phyloP scores from a whole-genome alignment of 2,797 vertebrate genomes.

The Momotus momota region DNA sequence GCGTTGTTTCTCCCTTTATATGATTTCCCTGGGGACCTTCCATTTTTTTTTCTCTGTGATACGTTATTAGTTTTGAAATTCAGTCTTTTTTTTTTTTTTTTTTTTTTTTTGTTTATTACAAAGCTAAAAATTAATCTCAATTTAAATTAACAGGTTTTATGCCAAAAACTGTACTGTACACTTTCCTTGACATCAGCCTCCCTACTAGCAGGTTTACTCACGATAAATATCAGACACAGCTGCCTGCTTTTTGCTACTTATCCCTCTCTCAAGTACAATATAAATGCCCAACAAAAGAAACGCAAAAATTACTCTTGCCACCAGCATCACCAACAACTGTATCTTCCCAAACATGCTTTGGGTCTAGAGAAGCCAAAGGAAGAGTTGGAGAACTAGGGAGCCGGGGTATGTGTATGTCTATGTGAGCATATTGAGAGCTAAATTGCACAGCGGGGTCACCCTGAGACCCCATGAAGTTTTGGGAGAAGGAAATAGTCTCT shows the following conservation, averaged over 20 bases:
- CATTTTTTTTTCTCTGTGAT: not conserved
- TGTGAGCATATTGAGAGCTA: not conserved
- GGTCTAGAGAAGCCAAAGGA: not conserved
- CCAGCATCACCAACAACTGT: not conserved
- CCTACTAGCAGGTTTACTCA: not conserved
- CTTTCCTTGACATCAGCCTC: not conserved
- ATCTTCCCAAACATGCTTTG: not conserved
- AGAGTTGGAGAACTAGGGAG: not conserved
- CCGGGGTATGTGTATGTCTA: rapidly evolving
- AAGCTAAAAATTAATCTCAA: not conserved
- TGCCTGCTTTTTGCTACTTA: not conserved
- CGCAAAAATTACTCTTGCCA: not conserved
- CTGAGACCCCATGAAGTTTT: not conserved
- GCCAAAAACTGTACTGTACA: not conserved
- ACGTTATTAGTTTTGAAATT: not conserved
- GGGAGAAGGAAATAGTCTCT: not conserved
- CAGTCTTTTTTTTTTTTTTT: not conserved
- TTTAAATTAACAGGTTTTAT: not conserved
- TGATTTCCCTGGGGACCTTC: not conserved
- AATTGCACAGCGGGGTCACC: not conserved
- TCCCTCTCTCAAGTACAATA: not conserved
- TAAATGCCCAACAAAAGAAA: conserved; percentile 1
- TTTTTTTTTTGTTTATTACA: not conserved
- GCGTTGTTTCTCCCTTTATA: not conserved
- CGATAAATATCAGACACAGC: not conserved